Evolutionary conservation across 2,888 invertebrate species (phyloP).

Genomic region (Icerya purchasi): DNA sequence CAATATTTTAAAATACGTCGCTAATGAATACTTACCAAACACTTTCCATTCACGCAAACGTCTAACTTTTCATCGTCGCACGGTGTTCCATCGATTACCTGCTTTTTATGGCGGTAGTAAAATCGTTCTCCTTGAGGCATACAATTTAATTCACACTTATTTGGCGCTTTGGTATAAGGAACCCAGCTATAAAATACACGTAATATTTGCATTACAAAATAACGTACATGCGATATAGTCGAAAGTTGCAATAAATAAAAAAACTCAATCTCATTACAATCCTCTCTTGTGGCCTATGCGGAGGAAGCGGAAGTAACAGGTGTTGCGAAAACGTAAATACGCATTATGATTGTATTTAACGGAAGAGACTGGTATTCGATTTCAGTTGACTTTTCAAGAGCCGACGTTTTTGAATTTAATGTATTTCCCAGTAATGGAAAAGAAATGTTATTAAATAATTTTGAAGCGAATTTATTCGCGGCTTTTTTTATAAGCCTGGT

Average conservation of each 20-base stretch:
- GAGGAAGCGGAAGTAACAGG: no score
- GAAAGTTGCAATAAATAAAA: neutral
- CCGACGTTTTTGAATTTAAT: no score
- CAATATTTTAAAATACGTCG: no score
- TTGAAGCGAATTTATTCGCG: no score
- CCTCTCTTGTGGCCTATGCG: no score
- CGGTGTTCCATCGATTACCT: slow-evolving; percentile 64
- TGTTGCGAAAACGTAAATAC: neutral
- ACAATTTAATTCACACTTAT: slow-evolving; percentile 87
- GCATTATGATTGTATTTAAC: no score
- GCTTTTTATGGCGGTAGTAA: slow-evolving; percentile 63
- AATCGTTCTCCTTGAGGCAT: slow-evolving; percentile 79
- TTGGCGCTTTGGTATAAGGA: slow-evolving; percentile 66
- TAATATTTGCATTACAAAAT: no score
- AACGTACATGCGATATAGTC: neutral
- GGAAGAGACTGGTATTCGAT: no score
- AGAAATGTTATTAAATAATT: no score
- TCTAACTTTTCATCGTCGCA: slow-evolving; percentile 64
- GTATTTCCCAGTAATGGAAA: no score
- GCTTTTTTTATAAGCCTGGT: no score
- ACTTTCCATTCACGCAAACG: slow-evolving; percentile 84
- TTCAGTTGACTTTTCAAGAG: no score
- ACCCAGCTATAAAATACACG: slow-evolving; percentile 51
- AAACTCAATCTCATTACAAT: neutral
- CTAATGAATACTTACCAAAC: slow-evolving; percentile 66